These are phyloP conservation scores for Leptarthrus brevirostris DNA, from an alignment of 2,888 invertebrate genomes.

Conservation along the genomic window DNA sequence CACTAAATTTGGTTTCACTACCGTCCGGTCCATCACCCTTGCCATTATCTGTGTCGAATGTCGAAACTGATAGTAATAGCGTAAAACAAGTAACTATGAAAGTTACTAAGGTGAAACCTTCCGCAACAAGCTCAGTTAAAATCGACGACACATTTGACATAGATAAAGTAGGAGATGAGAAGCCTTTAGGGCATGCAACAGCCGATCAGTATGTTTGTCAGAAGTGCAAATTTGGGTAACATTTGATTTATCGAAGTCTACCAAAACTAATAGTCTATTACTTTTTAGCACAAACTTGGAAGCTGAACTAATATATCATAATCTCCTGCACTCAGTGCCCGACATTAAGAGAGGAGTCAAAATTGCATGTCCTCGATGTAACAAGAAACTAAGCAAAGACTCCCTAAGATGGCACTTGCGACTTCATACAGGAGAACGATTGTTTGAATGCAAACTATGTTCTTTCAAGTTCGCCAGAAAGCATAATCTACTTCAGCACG, in stretches of 20 bases:
- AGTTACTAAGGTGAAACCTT: slow-evolving; percentile 46
- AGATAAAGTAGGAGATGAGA: too few species aligned
- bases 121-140: too few species aligned
- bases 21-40: not conserved
- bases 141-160: too few species aligned
- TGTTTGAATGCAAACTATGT: slow-evolving; percentile 75
- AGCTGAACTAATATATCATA: slow-evolving; percentile 80
- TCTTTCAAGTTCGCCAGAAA: slow-evolving; percentile 74
- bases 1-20: too few species aligned
- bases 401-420: slow-evolving; percentile 78
- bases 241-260: too few species aligned
- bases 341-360: slow-evolving; percentile 61
- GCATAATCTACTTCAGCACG: slow-evolving; percentile 75
- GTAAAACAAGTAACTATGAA: not conserved
- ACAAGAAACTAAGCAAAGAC: slow-evolving; percentile 73
- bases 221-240: not conserved
- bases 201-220: not conserved
- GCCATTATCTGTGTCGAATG: not conserved
- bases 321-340: slow-evolving; percentile 72
- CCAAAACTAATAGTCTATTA: too few species aligned
- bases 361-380: slow-evolving; percentile 77
- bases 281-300: slow-evolving; percentile 70
- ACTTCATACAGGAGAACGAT: slow-evolving; percentile 80
- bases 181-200: too few species aligned
- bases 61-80: too few species aligned